These are phyloP conservation scores for Gallinago paraguaiae DNA, from an alignment of 2,113 vertebrate species.

Conservation along the genomic window DNA sequence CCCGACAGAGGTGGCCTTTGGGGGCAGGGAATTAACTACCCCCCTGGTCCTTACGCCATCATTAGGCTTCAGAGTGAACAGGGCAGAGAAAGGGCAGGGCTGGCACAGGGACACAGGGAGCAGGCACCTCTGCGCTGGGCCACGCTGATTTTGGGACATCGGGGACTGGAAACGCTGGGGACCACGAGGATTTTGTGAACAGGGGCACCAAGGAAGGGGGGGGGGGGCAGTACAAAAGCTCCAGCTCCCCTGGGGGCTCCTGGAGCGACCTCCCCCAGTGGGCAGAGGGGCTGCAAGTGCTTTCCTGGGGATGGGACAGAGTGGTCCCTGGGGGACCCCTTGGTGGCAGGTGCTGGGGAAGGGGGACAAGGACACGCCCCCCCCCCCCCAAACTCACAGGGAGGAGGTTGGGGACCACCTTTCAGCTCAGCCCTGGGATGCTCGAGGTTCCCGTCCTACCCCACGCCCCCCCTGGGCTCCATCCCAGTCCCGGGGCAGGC, in stretches of 20 bases:
- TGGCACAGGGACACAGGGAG: not conserved
- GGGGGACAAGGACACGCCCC: not conserved
- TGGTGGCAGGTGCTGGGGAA: not conserved
- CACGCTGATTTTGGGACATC: accelerated
- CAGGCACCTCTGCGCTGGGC: not conserved
- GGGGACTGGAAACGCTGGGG: accelerated
- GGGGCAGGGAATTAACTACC: not conserved
- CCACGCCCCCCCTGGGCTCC: not conserved
- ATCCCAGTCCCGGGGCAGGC: accelerated
- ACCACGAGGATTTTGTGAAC: accelerated
- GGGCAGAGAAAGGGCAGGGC: not conserved
- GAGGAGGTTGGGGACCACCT: accelerated
- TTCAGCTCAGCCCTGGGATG: not conserved
- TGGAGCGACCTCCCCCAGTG: accelerated
- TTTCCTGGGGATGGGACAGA: not conserved
- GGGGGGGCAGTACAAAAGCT: not conserved
- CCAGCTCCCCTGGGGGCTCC: not conserved
- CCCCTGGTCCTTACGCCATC: not conserved
- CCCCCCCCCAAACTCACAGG: not conserved
- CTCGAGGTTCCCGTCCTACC: not conserved
- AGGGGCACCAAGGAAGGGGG: not conserved
- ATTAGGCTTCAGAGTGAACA: not conserved
- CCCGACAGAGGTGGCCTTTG: accelerated
- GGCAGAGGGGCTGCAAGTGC: no score
- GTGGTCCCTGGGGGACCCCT: not conserved